A percentile compares a stretch with the other conserved stretches of the same genome.
Conservation (phyloP, 2,113 vertebrate species). For the Bostrychus sinensis region DNA sequence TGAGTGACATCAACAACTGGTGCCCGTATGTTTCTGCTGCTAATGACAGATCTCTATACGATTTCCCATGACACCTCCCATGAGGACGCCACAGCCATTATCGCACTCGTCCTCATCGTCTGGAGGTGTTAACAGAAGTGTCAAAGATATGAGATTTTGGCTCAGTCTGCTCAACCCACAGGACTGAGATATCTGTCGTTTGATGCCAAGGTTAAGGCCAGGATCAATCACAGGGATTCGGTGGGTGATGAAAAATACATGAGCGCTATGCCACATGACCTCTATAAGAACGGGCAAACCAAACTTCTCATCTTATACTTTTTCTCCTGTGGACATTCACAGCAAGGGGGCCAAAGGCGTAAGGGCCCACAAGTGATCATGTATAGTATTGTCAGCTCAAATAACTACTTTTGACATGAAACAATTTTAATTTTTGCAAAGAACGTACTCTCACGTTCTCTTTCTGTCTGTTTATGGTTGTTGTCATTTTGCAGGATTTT, state of each 20-base stretch:
- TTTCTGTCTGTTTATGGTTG: too few species aligned
- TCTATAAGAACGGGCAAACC: slow-evolving; percentile 41
- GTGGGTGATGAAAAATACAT: slow-evolving; percentile 70
- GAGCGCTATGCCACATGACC: slow-evolving; percentile 51
- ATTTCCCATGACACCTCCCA: slow-evolving; percentile 28
- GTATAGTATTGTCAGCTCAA: too few species aligned
- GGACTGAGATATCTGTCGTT: slow-evolving; percentile 63
- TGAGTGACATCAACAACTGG: too few species aligned
- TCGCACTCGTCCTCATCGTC: slow-evolving; percentile 6
- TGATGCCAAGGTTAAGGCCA: slow-evolving; percentile 59
- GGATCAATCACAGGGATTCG: slow-evolving; percentile 54
- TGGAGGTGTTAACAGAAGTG: background rate
- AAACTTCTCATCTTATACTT: slow-evolving; percentile 6
- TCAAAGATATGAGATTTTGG: slow-evolving; percentile 25
- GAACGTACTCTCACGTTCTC: too few species aligned
- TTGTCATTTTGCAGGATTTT: too few species aligned
- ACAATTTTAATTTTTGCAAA: too few species aligned
- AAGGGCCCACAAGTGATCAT: too few species aligned
- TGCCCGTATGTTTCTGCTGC: slow-evolving; percentile 6
- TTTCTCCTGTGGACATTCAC: too few species aligned
- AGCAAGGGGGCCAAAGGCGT: too few species aligned
- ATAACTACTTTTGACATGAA: too few species aligned
- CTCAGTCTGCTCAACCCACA: slow-evolving; percentile 28
- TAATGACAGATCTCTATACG: slow-evolving; percentile 51
- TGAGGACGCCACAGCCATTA: slow-evolving; percentile 18